These are phyloP conservation scores for Phalacrocorax carbo DNA, from an alignment of 2,113 vertebrate genomes.

Conservation along the genomic window DNA sequence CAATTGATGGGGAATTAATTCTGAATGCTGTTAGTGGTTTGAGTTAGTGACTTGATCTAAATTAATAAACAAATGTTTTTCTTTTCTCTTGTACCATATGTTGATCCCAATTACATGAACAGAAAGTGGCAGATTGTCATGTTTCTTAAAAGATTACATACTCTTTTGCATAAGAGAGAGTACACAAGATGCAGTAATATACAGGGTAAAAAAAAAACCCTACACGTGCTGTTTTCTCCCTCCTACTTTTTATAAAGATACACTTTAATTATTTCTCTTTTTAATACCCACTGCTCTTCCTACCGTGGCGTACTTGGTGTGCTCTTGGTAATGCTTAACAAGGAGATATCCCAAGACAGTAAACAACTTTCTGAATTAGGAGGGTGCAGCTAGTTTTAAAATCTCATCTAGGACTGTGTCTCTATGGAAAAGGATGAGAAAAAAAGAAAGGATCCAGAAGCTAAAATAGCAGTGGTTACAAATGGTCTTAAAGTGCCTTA, in stretches of 20 bases:
- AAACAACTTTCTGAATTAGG: constrained; percentile 55
- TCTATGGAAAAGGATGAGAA: constrained; percentile 35
- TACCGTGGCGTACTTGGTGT: constrained; percentile 1
- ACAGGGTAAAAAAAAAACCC: constrained; percentile 46
- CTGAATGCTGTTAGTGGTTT: constrained; percentile 59
- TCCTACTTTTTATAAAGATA: constrained; percentile 68
- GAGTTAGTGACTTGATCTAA: constrained; percentile 72
- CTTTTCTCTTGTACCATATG: constrained; percentile 68
- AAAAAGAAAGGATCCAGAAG: constrained; percentile 6
- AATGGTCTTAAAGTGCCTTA: constrained; percentile 42
- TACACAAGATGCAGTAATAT: constrained; percentile 61
- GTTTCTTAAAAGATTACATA: constrained; percentile 71
- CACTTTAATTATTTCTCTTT: constrained; percentile 58
- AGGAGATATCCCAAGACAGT: constrained; percentile 31
- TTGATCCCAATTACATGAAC: constrained; percentile 70
- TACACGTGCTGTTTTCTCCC: constrained; percentile 48
- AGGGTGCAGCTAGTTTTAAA: constrained; percentile 45
- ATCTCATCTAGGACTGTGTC: constrained; percentile 32
- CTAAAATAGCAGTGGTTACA: constrained; percentile 62
- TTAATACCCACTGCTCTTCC: constrained; percentile 32
- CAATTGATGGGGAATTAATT: constrained; percentile 64
- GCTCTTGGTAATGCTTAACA: constrained; percentile 20
- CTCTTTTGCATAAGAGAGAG: constrained; percentile 68
- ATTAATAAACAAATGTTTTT: constrained; percentile 78
- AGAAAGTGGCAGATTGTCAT: constrained; percentile 71